phyloP scores from a whole-genome alignment of 2,888 invertebrate species.

The Adineta ricciae region DNA sequence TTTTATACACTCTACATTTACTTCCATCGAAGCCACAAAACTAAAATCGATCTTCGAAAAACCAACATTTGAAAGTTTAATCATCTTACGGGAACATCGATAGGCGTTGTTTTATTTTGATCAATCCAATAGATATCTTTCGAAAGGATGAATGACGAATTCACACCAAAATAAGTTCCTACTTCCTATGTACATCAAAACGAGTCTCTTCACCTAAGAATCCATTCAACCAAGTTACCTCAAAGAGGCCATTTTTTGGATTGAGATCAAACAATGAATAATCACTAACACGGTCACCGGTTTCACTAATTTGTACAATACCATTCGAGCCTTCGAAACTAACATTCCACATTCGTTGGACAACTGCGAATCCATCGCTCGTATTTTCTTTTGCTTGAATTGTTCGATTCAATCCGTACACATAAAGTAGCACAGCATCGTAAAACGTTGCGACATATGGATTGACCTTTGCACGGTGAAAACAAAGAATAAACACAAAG shows the following conservation, averaged over 20 bases:
- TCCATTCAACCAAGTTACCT: constrained; percentile 34
- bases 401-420: constrained; percentile 6
- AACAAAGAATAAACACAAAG: background rate
- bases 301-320: constrained; percentile 39
- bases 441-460: constrained; percentile 10
- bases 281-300: constrained; percentile 40
- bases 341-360: constrained; percentile 28
- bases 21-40: background rate
- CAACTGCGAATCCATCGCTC: background rate
- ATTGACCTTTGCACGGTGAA: background rate
- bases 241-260: constrained; percentile 38
- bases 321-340: constrained; percentile 37
- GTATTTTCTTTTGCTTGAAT: background rate
- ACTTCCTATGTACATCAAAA: background rate
- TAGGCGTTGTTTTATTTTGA: background rate
- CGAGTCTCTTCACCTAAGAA: background rate
- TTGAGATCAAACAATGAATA: constrained; percentile 40
- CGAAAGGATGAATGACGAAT: background rate
- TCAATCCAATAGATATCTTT: constrained; percentile 14
- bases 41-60: background rate
- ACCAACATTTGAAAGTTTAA: constrained; percentile 20
- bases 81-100: background rate
- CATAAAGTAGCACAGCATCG: constrained; percentile 8
- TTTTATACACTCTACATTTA: background rate
- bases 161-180: constrained; percentile 7